These are phyloP conservation scores for Anabas testudineus DNA, from an alignment of 2,797 vertebrate species.

Conservation along the genomic window DNA sequence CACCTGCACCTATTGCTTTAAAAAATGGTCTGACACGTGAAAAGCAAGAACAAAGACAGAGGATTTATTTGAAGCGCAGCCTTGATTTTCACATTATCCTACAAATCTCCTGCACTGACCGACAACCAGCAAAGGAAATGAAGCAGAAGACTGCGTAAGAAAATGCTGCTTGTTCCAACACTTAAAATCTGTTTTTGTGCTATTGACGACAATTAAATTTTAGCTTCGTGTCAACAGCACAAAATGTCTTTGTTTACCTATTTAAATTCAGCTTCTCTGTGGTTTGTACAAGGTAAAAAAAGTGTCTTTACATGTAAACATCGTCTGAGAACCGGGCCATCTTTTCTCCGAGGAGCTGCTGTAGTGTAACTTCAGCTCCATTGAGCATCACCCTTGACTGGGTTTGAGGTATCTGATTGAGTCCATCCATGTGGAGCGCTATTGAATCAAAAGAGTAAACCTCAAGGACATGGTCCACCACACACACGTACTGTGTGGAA, in stretches of 20 bases:
- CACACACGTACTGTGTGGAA: conserved; percentile 76
- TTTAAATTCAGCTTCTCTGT: conserved; percentile 16
- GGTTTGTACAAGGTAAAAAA: conserved; percentile 13
- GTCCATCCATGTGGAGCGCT: conserved; percentile 84
- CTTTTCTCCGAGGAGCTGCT: conserved; percentile 66
- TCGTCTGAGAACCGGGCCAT: conserved; percentile 49
- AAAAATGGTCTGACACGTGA: conserved; percentile 29
- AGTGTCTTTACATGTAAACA: conserved; percentile 65
- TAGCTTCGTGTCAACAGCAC: conserved; percentile 28
- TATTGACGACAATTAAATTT: conserved; percentile 35
- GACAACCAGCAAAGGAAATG: too few species aligned
- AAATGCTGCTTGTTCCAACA: too few species aligned
- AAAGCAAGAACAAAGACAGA: too few species aligned
- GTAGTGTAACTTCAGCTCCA: conserved; percentile 78
- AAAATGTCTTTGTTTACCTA: conserved; percentile 26
- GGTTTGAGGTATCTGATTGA: conserved; percentile 83
- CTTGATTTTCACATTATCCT: too few species aligned
- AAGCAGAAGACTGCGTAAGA: too few species aligned
- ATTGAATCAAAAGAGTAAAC: conserved; percentile 86
- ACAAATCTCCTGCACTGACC: too few species aligned
- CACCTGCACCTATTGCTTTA: conserved; percentile 22
- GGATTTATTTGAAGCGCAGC: too few species aligned
- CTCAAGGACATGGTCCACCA: conserved; percentile 82
- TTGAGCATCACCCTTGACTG: conserved; percentile 83
- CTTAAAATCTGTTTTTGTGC: too few species aligned